Base-by-base conservation (phyloP, 92 coral and sea anemone genomes). In the Metridium senile region DNA sequence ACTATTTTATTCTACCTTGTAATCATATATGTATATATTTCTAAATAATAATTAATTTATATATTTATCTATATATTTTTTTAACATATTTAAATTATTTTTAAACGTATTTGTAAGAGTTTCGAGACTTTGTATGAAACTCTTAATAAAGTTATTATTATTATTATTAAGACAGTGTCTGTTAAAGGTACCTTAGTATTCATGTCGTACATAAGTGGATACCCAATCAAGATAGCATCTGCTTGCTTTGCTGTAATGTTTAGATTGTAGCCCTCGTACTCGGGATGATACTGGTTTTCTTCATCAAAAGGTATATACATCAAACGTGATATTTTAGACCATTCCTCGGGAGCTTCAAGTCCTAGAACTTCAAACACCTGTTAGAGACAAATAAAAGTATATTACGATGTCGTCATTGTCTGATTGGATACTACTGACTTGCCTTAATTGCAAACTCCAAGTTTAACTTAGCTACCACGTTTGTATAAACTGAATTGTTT, bases 391-490 rank as follows among this genome's bases (percentile, higher is more conserved):
- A 20, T 32, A 59, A 58, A 58, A 34, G 33, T 45, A 31, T 3
- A 54, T 54, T 20, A 39, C 6, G n/a, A n/a, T n/a, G n/a, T n/a
- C n/a, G n/a, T 3, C 59, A 54, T 3, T 21, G 20, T 13, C 59
- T 54, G 59, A 20, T 54, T 54, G 59, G 21, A 16, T 7, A 7
- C 51, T 7, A 7, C 7, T 45, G 11, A 27, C 66, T 56, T 61
- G 43, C 79, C 70, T 74, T 74, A 45, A 29, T 81, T 53, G 95
- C 95, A 65, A 88, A 90, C 70, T 87, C 81, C 25, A 90, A 70
- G 70, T 90, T 90, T 23, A 90, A 78, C 63, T 90, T 90, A 19
- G 92, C 95, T 71, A 90, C 95, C 20, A 81, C 95, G 64, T 90
- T 90, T 8, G 95, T 90, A 52, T 87, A 90, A 11, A 87, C 92